phyloP scores from a whole-genome alignment of 64 coral and sea anemone genomes.

The Porites lutea region DNA sequence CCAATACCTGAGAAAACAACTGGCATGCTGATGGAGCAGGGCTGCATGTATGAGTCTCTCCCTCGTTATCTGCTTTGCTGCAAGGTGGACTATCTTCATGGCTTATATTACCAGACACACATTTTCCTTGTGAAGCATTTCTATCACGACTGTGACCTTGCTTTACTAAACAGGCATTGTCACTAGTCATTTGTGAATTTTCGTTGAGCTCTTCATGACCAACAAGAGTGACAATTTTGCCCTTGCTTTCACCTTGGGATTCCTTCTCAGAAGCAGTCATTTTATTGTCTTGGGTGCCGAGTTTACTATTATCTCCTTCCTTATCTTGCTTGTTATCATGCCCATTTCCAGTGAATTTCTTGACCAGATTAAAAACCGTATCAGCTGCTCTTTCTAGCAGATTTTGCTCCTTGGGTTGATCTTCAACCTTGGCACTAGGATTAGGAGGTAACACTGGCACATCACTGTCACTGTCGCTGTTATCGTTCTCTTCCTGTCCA shows the following conservation, averaged over 20 bases:
- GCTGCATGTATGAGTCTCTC: constrained; percentile 26
- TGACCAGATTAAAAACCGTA: constrained; percentile 87
- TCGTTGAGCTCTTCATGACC: constrained; percentile 70
- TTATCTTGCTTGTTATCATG: constrained; percentile 57
- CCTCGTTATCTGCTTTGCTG: not conserved
- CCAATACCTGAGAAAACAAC: constrained; percentile 56
- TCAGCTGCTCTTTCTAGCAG: constrained; percentile 88
- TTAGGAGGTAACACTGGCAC: constrained; percentile 77
- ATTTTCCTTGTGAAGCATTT: not conserved
- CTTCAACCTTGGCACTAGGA: constrained; percentile 65
- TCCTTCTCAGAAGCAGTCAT: not conserved
- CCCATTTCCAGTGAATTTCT: constrained; percentile 72
- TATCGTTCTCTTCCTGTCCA: constrained; percentile 77
- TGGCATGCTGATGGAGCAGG: constrained; percentile 39
- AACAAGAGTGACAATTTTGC: constrained; percentile 80
- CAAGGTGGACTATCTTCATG: constrained; percentile 3
- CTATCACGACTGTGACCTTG: not conserved
- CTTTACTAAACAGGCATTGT: not conserved
- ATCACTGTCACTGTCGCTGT: constrained; percentile 70
- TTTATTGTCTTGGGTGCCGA: not conserved
- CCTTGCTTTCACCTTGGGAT: constrained; percentile 37
- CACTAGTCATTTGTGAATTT: not conserved
- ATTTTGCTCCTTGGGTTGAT: constrained; percentile 58
- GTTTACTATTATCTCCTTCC: constrained; percentile 16
- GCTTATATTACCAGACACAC: not conserved